Evolutionary conservation across 1,140 invertebrate genomes (phyloP), one percentile per base, ranked within the genome.

Genomic region (Solenopsis fugax): DNA sequence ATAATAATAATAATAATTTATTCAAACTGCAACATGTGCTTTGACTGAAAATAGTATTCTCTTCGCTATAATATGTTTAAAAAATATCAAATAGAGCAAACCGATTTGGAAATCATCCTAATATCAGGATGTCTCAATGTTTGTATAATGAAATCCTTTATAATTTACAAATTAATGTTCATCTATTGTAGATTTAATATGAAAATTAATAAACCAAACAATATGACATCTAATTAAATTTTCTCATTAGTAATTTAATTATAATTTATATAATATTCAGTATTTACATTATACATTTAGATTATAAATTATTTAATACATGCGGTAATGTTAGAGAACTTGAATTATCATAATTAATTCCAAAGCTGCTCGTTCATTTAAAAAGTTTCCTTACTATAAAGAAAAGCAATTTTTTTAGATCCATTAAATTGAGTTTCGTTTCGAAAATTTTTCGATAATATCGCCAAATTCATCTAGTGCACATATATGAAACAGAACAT

Each of bases 101-200:
- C 29, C 29, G 29, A 29, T 29, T 29, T 29, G 29, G 2, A 29
- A 29, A 29, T 29, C 2, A 2, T 29, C 29, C 18, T 58, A 16
- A 75, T 56, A 1, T 56, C 29, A 21, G n/a, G 24, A 52, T 29
- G n/a, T 16, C 13, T 16, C 24, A 9, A 52, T 24, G 52, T 72
- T 50, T 52, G 16, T 72, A 67, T n/a, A 16, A 72, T 18, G 24
- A 29, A 72, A 21, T 24, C 37, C 13, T 18, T 71, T 24, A 21
- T 21, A 37, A 56, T 56, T 56, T 24, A 52, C 4, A 52, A 24
- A 21, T 24, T 9, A 64, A 64, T n/a, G 18, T 34, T 72, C 7
- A 50, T 50, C 50, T 24, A n/a, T n/a, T n/a, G n/a, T n/a, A 50
- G 37, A 71, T 71, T 73, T 54, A 5, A 73, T 54, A n/a, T 34